A percentile compares a stretch with the other conserved stretches of the same genome.
Evolutionary conservation across 2,113 vertebrate species (phyloP).

Genomic region (Sminthopsis crassicaudata): DNA sequence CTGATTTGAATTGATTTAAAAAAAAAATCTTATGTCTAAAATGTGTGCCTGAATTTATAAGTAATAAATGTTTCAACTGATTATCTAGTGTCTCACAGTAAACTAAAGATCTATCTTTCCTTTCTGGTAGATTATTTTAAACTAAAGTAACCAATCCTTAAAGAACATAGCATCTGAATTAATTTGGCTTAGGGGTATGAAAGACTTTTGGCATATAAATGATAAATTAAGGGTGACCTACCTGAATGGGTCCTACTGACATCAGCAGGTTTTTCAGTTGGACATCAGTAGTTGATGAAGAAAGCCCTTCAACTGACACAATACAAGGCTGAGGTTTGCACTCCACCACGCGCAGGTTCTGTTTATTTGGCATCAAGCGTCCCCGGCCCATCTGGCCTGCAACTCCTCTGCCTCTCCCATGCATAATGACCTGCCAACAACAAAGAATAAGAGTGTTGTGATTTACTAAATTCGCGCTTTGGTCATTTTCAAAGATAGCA

Average conservation of each 20-base stretch:
- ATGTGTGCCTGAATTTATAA: neutral
- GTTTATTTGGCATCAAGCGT: slow-evolving; percentile 89
- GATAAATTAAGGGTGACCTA: slow-evolving; percentile 75
- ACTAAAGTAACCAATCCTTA: slow-evolving; percentile 49
- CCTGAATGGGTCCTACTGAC: slow-evolving; percentile 98
- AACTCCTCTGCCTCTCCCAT: slow-evolving; percentile 90
- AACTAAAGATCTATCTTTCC: slow-evolving; percentile 19
- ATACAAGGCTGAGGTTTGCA: slow-evolving; percentile 89
- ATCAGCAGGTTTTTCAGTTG: slow-evolving; percentile 95
- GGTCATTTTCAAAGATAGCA: slow-evolving; percentile 33
- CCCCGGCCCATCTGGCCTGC: slow-evolving; percentile 88
- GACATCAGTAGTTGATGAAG: slow-evolving; percentile 93
- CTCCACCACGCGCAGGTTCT: slow-evolving; percentile 88
- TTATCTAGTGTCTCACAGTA: neutral
- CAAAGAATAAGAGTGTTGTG: slow-evolving; percentile 74
- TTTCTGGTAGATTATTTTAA: slow-evolving; percentile 53
- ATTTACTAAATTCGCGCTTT: slow-evolving; percentile 76
- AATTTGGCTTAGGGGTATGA: slow-evolving; percentile 57
- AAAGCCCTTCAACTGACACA: slow-evolving; percentile 97
- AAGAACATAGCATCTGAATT: slow-evolving; percentile 61
- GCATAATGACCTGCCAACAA: slow-evolving; percentile 90
- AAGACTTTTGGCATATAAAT: slow-evolving; percentile 70
- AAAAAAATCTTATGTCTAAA: neutral
- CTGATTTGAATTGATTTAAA: neutral
- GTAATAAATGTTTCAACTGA: neutral